Evolutionary conservation across 2,797 vertebrate species (phyloP).

Genomic region (Crocidura indochinensis): DNA sequence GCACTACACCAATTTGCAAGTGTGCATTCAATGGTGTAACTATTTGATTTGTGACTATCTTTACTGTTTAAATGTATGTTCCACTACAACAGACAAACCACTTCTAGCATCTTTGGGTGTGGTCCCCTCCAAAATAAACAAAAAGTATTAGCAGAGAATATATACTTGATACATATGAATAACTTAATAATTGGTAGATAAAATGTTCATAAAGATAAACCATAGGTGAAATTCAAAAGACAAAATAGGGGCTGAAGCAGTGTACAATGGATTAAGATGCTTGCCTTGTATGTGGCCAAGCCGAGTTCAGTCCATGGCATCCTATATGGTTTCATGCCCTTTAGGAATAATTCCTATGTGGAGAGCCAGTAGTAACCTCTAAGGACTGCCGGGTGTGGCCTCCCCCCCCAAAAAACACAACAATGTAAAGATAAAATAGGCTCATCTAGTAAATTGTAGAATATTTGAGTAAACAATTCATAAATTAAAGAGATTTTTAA

Average conservation of each 20-base stretch:
- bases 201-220: constrained; percentile 40
- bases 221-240: constrained; percentile 33
- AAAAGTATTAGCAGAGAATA: neutral
- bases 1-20: neutral
- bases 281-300: too few relatives aligned
- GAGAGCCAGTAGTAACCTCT: too few relatives aligned
- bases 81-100: neutral
- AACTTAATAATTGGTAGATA: constrained; percentile 3
- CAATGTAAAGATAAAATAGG: constrained; percentile 44
- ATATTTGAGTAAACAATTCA: constrained; percentile 48
- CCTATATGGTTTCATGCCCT: too few relatives aligned
- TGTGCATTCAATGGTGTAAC: neutral
- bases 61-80: constrained; percentile 35
- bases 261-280: too few relatives aligned
- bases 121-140: too few relatives aligned
- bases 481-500: constrained; percentile 18
- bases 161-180: constrained; percentile 30
- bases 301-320: too few relatives aligned
- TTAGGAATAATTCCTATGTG: too few relatives aligned
- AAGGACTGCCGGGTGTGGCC: too few relatives aligned
- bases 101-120: too few relatives aligned
- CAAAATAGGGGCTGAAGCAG: too few relatives aligned
- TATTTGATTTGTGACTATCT: constrained; percentile 40
- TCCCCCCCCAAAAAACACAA: too few relatives aligned
- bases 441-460: constrained; percentile 31